Base-by-base conservation (phyloP, 64 coral and sea anemone species). In the Astreopora myriophthalma region DNA sequence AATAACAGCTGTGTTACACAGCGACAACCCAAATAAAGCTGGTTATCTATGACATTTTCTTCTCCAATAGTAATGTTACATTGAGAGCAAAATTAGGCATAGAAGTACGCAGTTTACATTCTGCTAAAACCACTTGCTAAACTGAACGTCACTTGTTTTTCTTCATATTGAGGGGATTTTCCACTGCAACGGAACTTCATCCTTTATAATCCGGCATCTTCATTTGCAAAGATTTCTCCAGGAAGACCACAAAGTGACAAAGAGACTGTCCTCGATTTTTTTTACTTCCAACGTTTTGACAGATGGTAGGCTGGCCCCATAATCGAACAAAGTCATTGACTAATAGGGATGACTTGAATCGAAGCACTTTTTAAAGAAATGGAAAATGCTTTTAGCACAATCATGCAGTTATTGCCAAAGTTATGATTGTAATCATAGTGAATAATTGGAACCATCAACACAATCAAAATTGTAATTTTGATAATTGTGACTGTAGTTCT, bases 391-490 rank as follows among this genome's bases (percentile, higher is more conserved):
- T 5, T 44, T 44, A 46, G 11, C 42, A 46, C 9, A 58, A 20
- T 58, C 52, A 3, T 16, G 13, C 17, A 58, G 0, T 5, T 9
- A 11, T 25, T 2, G 24, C 61, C 17, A 64, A 6, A 64, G 5
- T 7, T 64, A 78, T 44, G 0, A 29, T 69, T 31, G 37, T 19
- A 35, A 49, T 78, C 52, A 74, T 6, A 8, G 52, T 31, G 20
- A 48, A 48, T 78, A 51, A 76, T n/a, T 6, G 10, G 24, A 26
- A 20, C 19, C 8, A n/a, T 11, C 8, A 19, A 55, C 51, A n/a
- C n/a, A n/a, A n/a, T n/a, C n/a, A 76, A 44, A 48, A 76, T 76
- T 9, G 13, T 48, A 76, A 76, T 33, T 42, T n/a, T 75, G 72
- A 75, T 33, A 36, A 13, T 17, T 34, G 32, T 29, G 16, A 40